phyloP scores from a whole-genome alignment of 2,797 vertebrate species.

The Danio albolineatus region DNA sequence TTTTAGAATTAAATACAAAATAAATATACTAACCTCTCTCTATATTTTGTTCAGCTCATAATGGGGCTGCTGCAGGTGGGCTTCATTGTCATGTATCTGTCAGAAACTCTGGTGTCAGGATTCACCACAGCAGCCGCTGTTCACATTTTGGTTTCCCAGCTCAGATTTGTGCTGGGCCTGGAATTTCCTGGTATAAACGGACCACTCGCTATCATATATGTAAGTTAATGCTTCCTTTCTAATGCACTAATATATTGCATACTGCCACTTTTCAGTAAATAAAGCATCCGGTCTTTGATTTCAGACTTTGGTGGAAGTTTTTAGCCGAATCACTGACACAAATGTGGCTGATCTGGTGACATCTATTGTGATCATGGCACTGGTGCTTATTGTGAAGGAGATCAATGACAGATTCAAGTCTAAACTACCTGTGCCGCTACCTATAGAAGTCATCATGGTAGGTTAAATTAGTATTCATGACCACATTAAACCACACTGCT shows the following conservation, averaged over 20 bases:
- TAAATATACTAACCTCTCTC: too few relatives aligned
- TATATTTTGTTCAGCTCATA: constrained; percentile 77
- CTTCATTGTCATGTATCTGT: constrained; percentile 93
- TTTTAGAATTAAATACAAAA: too few relatives aligned
- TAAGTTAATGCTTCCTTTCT: constrained; percentile 58
- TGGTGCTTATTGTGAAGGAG: constrained; percentile 90
- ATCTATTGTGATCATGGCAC: constrained; percentile 83
- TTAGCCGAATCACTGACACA: constrained; percentile 81
- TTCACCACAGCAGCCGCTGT: constrained; percentile 94
- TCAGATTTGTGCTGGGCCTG: constrained; percentile 94
- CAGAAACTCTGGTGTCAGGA: constrained; percentile 91
- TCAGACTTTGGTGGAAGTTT: constrained; percentile 85
- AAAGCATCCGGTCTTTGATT: constrained; percentile 32
- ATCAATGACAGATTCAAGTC: constrained; percentile 88
- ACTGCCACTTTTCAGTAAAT: neutral
- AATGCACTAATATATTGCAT: neutral
- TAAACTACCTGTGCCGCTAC: constrained; percentile 90
- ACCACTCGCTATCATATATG: constrained; percentile 87
- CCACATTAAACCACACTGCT: neutral
- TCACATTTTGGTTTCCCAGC: constrained; percentile 92
- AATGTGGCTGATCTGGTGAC: constrained; percentile 92
- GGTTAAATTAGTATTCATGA: constrained; percentile 51
- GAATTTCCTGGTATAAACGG: constrained; percentile 78
- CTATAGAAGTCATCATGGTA: constrained; percentile 93
- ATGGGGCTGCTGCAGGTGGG: constrained; percentile 88